phyloP scores from a whole-genome alignment of 2,888 invertebrate genomes.

The Tipula vernalis region DNA sequence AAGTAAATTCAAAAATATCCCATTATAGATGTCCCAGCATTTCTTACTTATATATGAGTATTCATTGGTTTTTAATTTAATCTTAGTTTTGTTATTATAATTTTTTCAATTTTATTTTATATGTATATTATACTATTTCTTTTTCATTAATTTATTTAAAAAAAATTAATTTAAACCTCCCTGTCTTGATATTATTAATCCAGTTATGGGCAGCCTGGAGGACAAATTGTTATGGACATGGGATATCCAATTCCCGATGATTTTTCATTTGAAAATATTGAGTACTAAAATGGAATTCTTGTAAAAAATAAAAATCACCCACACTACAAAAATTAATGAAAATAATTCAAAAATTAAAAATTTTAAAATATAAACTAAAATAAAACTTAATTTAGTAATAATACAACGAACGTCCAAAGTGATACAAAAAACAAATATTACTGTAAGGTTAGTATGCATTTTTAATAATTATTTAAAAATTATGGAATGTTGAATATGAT shows the following conservation, averaged over 20 bases:
- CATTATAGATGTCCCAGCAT: not conserved
- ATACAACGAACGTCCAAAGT: not conserved
- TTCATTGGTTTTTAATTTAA: not conserved
- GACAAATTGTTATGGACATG: not conserved
- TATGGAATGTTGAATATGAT: not conserved
- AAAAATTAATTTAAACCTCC: not conserved
- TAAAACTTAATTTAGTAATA: not conserved
- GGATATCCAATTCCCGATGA: not conserved
- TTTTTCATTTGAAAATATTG: not conserved
- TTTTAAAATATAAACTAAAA: not conserved
- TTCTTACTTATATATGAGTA: not conserved
- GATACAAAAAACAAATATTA: not conserved
- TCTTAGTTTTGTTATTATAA: not conserved
- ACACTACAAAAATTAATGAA: not conserved
- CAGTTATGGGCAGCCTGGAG: conserved; percentile 7
- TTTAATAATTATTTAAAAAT: not conserved
- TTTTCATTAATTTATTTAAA: not conserved
- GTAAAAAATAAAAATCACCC: not conserved
- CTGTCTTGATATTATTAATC: not conserved
- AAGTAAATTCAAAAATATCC: not conserved
- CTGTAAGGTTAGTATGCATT: not conserved
- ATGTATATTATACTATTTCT: not conserved
- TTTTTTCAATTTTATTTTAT: not conserved
- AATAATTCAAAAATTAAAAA: not conserved
- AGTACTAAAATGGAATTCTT: not conserved